Conservation (phyloP, 2,113 vertebrate genomes). For the Neolamprologus caudopunctatus region DNA sequence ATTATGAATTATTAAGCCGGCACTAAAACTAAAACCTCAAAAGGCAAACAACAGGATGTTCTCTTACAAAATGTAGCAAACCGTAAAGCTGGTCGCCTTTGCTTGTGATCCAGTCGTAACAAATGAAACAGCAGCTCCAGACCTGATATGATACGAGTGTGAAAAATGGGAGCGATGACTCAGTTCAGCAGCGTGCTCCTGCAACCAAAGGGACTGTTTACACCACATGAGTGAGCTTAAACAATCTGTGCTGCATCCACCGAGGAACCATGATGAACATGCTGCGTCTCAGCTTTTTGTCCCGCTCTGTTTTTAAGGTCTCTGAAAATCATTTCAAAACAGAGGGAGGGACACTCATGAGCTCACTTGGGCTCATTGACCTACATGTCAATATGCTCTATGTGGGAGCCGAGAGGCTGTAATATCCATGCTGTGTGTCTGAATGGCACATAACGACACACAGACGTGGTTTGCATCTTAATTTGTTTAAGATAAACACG, state of each 20-base stretch:
- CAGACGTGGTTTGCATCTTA: background rate
- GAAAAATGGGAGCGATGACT: background rate
- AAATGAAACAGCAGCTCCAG: background rate
- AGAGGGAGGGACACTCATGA: background rate
- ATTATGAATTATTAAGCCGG: conserved; percentile 4
- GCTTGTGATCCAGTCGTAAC: background rate
- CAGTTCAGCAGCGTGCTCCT: background rate
- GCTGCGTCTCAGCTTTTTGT: background rate
- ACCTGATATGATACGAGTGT: background rate
- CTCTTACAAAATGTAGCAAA: background rate
- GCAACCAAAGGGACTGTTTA: conserved; percentile 2
- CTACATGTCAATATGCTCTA: background rate
- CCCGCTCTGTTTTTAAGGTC: background rate
- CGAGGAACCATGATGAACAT: background rate
- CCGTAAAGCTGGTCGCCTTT: background rate
- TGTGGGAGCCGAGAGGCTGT: background rate
- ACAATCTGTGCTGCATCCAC: background rate
- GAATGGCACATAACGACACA: background rate
- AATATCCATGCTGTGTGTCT: background rate
- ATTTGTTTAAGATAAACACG: background rate
- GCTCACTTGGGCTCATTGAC: conserved; percentile 1
- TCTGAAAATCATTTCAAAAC: background rate
- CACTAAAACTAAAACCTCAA: background rate
- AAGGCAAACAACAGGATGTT: background rate
- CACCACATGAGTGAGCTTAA: background rate